Evolutionary conservation across 2,113 vertebrate species (phyloP), one percentile per base, ranked within the genome.

Genomic region (Erythrocercus mccallii): DNA sequence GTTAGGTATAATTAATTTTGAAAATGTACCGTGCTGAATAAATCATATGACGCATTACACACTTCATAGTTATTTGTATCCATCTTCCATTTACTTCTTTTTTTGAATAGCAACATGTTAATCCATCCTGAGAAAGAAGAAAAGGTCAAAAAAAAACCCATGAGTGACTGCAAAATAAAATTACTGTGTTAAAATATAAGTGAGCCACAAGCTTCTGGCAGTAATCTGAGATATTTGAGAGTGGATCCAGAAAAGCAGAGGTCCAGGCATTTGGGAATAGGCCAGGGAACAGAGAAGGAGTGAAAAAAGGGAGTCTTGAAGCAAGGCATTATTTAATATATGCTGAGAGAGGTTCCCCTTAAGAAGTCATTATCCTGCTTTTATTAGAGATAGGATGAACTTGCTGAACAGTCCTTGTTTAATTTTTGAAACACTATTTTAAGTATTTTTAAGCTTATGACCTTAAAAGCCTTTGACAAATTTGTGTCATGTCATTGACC

Each of bases 1-100:
- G 81, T 72, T 93, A 81, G 71, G 27, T 90, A 60, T 30, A 94
- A 96, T 96, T 91, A 87, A 82, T 92, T 87, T 90, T 94, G 57
- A 91, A 94, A 89, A 69, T 56, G 16, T 37, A 79, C 54, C 0
- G 0, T 47, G 42, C n/a, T 85, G 87, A 91, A 91, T 81, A 95
- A 95, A 89, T 69, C 10, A 0, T 72, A 56, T 92, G 81, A 94
- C 3, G 2, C 69, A 81, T 86, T 84, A 40, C 5, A 6, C 5
- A 11, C 23, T 91, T 84, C 23, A 21, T 45, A 86, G 58, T 90
- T 86, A 90, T 78, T 96, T 85, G 81, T 79, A 80, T 87, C 84
- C 53, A 23, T 69, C 69, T 96, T 81, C 57, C 70, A 82, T 69
- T 95, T 90, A 60, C 8, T 74, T 30, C 35, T 69, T 54, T 78